A percentile compares a stretch with the other conserved stretches of the same genome.
Evolutionary conservation across 2,113 vertebrate species (phyloP).

Genomic region (Salminus brasiliensis): DNA sequence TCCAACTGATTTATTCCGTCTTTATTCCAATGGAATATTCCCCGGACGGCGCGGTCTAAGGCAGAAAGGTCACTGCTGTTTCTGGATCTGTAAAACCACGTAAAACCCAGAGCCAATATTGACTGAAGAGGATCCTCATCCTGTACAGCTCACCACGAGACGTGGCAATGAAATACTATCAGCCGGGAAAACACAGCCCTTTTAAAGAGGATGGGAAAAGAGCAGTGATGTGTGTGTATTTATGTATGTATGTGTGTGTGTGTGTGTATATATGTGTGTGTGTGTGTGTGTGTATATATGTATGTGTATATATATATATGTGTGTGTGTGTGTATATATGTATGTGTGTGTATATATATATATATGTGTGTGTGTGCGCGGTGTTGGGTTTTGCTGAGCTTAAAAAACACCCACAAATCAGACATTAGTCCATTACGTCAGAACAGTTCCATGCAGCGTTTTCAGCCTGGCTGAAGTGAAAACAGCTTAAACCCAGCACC

Average conservation of each 20-base stretch:
- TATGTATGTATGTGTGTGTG: too few relatives aligned
- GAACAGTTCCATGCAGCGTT: background rate
- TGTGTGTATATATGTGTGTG: too few relatives aligned
- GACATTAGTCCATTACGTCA: constrained; percentile 15
- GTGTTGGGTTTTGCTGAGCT: background rate
- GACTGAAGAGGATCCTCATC: background rate
- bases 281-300: too few relatives aligned
- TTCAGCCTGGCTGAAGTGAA: background rate
- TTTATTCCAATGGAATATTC: too few relatives aligned
- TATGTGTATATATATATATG: too few relatives aligned
- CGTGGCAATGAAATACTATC: background rate
- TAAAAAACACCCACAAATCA: constrained; percentile 22
- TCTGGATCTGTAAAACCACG: too few relatives aligned
- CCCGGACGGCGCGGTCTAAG: too few relatives aligned
- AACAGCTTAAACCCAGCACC: too few relatives aligned
- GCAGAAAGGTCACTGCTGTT: background rate
- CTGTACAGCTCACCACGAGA: background rate
- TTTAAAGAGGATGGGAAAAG: background rate
- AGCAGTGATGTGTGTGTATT: too few relatives aligned
- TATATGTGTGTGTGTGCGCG: background rate
- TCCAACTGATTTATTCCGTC: too few relatives aligned
- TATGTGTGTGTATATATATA: too few relatives aligned
- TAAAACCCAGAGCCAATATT: constrained; percentile 7
- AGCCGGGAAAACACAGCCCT: background rate
- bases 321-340: too few relatives aligned